A percentile compares a stretch with the other conserved stretches of the same genome.
phyloP scores from a whole-genome alignment of 2,113 vertebrate species.

The human region DNA sequence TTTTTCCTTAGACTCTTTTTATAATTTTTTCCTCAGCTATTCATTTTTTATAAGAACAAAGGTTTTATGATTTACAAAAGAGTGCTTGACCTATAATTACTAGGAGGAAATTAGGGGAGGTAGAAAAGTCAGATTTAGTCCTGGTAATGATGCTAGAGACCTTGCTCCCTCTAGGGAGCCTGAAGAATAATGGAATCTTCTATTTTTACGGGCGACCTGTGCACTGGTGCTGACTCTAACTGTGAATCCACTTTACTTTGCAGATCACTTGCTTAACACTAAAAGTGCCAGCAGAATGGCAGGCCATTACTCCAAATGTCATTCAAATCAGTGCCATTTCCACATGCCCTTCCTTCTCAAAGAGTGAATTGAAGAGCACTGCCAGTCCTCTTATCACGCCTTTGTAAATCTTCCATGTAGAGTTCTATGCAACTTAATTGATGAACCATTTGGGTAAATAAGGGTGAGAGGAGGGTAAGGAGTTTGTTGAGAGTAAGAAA shows the following conservation, averaged over 20 bases:
- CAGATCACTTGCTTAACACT: constrained; percentile 93
- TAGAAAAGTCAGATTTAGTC: constrained; percentile 97
- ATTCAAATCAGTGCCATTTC: constrained; percentile 86
- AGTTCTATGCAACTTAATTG: constrained; percentile 76
- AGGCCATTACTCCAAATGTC: constrained; percentile 94
- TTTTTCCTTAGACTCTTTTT: constrained; percentile 87
- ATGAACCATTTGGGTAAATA: constrained; percentile 75
- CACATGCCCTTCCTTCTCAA: constrained; percentile 85
- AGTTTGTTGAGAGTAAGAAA: constrained; percentile 32
- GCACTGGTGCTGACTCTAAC: constrained; percentile 91
- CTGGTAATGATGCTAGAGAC: constrained; percentile 99
- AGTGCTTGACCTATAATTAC: constrained; percentile 99
- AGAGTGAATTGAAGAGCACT: constrained; percentile 86
- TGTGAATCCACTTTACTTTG: constrained; percentile 91
- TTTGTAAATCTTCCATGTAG: constrained; percentile 78
- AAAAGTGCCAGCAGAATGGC: constrained; percentile 89
- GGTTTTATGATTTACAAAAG: constrained; percentile 99
- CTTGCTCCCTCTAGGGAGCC: constrained; percentile 94
- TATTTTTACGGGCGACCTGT: constrained; percentile 98
- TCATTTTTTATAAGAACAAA: constrained; percentile 97
- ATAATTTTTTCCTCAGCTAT: constrained; percentile 84
- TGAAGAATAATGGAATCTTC: constrained; percentile 99
- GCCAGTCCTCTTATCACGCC: constrained; percentile 77
- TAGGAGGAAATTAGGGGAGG: constrained; percentile 92
- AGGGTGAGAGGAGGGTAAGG: background rate